Base-by-base conservation (phyloP, 2,797 vertebrate species). In the Periparus ater region DNA sequence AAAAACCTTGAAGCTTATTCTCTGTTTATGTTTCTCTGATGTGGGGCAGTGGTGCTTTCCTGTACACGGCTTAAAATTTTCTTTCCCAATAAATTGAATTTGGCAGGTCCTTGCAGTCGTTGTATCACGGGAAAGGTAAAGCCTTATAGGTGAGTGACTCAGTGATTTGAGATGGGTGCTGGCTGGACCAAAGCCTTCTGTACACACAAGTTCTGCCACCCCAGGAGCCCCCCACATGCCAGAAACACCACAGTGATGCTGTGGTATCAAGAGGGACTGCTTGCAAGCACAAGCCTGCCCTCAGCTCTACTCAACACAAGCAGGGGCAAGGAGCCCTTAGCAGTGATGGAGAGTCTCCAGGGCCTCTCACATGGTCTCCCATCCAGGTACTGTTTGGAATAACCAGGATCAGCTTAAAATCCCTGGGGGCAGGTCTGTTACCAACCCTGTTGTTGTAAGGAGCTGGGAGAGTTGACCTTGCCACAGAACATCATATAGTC, bases 21-120 rank as follows among this genome's bases (percentile, higher is more conserved):
- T 84, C 83, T 94, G 87, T 95, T 96, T 95, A 76, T 17, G 5
- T 63, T 94, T 91, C 91, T 95, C 79, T 92, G 82, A 85, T 91
- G 70, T 73, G 74, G 85, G 77, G 83, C 89, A 92, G 63, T 81
- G 78, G 19, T 82, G 84, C 89, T 91, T 95, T 90, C 80, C 83
- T 94, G 73, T 32, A 60, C 22, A 67, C 47, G 63, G 61, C 73
- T 91, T 95, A 45, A 81, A 95, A 88, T 72, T 94, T 92, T 73
- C n/a, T 32, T 50, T 71, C 89, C 53, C 66, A 91, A 95, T 93
- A 94, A 88, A 88, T 13, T 36, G 67, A 71, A 67, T 67, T 71
- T 92, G 91, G 89, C 86, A 95, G 77, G 45, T 91, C 71, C 91
- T 89, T 93, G 45, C 36, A 79, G 70, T 54, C 0, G 0, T 42